These are phyloP conservation scores for Dioctria rufipes DNA, from an alignment of 2,888 invertebrate species.

Conservation along the genomic window DNA sequence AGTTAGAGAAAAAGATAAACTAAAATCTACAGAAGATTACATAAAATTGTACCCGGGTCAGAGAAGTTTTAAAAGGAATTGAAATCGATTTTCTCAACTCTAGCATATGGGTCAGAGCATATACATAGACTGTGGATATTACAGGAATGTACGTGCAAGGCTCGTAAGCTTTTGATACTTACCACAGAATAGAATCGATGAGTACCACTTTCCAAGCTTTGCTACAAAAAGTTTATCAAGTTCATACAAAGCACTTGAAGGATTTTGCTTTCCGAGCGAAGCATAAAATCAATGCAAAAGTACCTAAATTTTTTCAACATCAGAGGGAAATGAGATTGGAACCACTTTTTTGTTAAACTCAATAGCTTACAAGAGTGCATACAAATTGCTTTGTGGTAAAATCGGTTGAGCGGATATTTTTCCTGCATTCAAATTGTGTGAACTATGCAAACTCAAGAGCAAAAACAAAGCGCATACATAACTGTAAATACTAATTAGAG, in stretches of 20 bases:
- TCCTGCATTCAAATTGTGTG: too few relatives aligned
- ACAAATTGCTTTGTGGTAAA: background rate
- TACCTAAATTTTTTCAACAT: background rate
- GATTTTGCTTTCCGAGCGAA: background rate
- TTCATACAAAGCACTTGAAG: background rate
- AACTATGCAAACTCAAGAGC: too few relatives aligned
- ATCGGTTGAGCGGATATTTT: too few relatives aligned
- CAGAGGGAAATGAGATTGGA: background rate
- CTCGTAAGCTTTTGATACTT: background rate
- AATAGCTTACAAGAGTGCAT: background rate
- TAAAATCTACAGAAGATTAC: conserved; percentile 8
- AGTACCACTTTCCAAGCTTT: background rate
- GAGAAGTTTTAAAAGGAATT: conserved; percentile 2
- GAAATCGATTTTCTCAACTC: conserved; percentile 17
- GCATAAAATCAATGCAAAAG: background rate
- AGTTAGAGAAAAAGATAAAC: conserved; percentile 7
- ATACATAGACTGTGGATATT: background rate
- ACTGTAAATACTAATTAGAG: too few relatives aligned
- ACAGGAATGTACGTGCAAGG: background rate
- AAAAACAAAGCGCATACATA: too few relatives aligned
- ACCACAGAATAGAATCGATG: background rate
- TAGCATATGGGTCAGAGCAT: background rate
- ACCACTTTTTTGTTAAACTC: background rate
- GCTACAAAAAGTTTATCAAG: conserved; percentile 3
- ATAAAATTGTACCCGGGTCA: conserved; percentile 14